These are phyloP conservation scores for Lamellibrachia satsuma DNA, from an alignment of 2,888 invertebrate species.

Conservation along the genomic window DNA sequence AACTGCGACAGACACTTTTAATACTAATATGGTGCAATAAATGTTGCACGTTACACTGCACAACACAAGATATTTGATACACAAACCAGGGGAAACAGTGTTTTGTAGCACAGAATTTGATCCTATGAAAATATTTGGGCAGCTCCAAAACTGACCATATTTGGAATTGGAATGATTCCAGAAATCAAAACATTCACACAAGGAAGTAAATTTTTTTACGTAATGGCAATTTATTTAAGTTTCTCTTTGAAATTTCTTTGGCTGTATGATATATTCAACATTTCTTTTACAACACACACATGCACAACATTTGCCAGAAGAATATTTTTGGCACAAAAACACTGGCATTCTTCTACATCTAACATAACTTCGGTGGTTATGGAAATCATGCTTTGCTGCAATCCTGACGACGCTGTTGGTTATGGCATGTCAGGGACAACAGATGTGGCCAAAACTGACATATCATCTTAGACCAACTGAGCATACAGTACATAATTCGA, in stretches of 20 bases:
- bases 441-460: not conserved
- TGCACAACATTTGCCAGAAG: not conserved
- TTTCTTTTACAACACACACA: not conserved
- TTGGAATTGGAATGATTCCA: not conserved
- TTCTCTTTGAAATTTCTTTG: not conserved
- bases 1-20: no score
- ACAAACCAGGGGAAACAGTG: not conserved
- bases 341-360: not conserved
- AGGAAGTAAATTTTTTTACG: not conserved
- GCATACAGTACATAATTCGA: no score
- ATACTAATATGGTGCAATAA: not conserved
- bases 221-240: not conserved
- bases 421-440: not conserved
- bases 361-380: not conserved
- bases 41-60: not conserved
- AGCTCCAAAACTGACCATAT: not conserved
- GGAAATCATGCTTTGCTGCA: not conserved
- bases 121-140: not conserved
- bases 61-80: not conserved
- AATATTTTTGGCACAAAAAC: not conserved
- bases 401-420: not conserved
- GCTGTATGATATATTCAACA: not conserved
- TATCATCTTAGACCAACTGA: no score
- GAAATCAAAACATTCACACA: not conserved
- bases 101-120: not conserved